Evolutionary conservation across 2,888 invertebrate genomes (phyloP).

Genomic region (Lypha dubia): DNA sequence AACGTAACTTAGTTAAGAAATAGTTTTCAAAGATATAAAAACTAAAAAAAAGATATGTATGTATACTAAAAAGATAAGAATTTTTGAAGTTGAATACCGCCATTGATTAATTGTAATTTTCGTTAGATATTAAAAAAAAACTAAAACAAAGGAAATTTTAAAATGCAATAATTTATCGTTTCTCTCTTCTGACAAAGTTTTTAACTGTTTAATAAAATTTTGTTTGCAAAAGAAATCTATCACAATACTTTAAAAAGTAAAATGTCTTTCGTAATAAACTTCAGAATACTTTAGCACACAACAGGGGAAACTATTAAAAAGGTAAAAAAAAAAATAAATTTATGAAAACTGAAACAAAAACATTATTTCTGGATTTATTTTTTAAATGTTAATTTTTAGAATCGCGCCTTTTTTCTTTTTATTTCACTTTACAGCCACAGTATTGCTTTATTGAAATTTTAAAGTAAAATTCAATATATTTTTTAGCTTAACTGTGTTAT

Average conservation of each 20-base stretch:
- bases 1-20: conserved; percentile 26
- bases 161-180: conserved; percentile 1
- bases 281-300: conserved; percentile 62
- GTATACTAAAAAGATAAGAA: background rate
- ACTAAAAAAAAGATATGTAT: background rate
- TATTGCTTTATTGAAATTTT: too few relatives aligned
- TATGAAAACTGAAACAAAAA: conserved; percentile 39
- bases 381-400: background rate
- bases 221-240: conserved; percentile 41
- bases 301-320: conserved; percentile 65
- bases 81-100: conserved; percentile 40
- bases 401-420: too few relatives aligned
- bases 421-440: too few relatives aligned
- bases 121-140: conserved; percentile 30
- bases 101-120: conserved; percentile 55
- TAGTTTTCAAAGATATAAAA: conserved; percentile 5
- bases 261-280: conserved; percentile 44
- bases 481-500: too few relatives aligned
- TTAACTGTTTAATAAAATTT: conserved; percentile 25
- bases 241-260: conserved; percentile 31
- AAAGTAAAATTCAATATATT: too few relatives aligned
- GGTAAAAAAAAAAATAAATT: conserved; percentile 44
- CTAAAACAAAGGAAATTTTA: conserved; percentile 22
- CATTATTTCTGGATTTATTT: background rate
- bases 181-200: conserved; percentile 15